Evolutionary conservation across 2,113 vertebrate genomes (phyloP).

Genomic region (Mastomys natalensis): DNA sequence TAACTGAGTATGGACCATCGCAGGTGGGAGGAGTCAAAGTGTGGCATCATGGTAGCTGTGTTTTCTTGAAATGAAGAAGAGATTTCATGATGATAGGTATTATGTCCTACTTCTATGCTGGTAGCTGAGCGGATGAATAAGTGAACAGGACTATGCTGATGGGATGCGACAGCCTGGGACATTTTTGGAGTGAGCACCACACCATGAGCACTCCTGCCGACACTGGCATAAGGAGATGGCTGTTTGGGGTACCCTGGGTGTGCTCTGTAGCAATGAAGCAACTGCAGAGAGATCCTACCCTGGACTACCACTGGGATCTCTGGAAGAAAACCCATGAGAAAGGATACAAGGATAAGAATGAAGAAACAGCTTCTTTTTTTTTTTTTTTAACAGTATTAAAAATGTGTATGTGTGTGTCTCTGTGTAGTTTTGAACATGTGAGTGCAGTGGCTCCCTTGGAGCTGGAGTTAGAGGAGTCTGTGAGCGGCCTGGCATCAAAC

Average conservation of each 20-base stretch:
- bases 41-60: neutral
- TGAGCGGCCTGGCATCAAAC: neutral
- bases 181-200: no score
- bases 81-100: neutral
- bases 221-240: no score
- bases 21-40: neutral
- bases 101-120: neutral
- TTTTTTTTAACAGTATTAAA: neutral
- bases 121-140: neutral
- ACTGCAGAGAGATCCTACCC: no score
- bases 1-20: neutral
- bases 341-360: no score
- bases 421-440: neutral
- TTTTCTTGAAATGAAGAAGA: neutral
- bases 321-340: no score
- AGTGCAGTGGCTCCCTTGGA: neutral
- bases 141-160: no score
- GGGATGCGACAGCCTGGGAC: no score
- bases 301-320: no score
- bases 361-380: no score
- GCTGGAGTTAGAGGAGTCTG: neutral
- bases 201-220: no score
- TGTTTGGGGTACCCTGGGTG: no score
- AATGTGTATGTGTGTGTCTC: neutral
- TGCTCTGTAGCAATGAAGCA: no score